Percentiles rank a stretch among this genome's conserved stretches.
These are phyloP conservation scores for Azorinus chamasolen DNA, from an alignment of 2,888 invertebrate species.

Conservation along the genomic window DNA sequence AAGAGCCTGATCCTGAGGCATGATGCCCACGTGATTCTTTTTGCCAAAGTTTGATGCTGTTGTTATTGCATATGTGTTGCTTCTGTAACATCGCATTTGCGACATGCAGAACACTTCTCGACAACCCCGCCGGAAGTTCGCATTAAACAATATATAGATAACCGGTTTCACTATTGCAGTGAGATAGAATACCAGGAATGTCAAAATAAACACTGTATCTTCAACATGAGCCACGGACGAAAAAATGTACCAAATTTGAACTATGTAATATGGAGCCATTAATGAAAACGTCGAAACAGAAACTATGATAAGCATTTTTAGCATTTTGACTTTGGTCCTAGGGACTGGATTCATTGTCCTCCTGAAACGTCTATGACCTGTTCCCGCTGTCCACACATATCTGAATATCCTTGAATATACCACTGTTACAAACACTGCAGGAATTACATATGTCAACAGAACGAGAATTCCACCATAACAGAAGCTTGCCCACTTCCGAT, in stretches of 20 bases:
- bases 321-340: conserved; percentile 83
- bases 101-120: conserved; percentile 85
- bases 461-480: conserved; percentile 70
- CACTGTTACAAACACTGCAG: conserved; percentile 65
- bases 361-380: conserved; percentile 68
- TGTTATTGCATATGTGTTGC: conserved; percentile 83
- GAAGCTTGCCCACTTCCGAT: conserved; percentile 61
- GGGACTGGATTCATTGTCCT: conserved; percentile 82
- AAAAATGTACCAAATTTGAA: conserved; percentile 72
- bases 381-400: conserved; percentile 78
- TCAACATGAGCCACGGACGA: conserved; percentile 30
- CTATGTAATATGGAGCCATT: conserved; percentile 70
- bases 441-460: conserved; percentile 71
- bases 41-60: conserved; percentile 80
- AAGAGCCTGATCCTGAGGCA: conserved; percentile 64
- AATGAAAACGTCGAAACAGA: conserved; percentile 64
- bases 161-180: conserved; percentile 77
- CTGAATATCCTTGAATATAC: conserved; percentile 75
- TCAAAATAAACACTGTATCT: conserved; percentile 67
- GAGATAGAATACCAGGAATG: conserved; percentile 66
- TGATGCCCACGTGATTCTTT: conserved; percentile 82
- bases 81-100: conserved; percentile 82
- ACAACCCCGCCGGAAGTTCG: conserved; percentile 85
- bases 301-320: conserved; percentile 82
- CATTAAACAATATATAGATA: conserved; percentile 82